Conservation (phyloP, 1,140 invertebrate species). For the Laupala kohalensis region DNA sequence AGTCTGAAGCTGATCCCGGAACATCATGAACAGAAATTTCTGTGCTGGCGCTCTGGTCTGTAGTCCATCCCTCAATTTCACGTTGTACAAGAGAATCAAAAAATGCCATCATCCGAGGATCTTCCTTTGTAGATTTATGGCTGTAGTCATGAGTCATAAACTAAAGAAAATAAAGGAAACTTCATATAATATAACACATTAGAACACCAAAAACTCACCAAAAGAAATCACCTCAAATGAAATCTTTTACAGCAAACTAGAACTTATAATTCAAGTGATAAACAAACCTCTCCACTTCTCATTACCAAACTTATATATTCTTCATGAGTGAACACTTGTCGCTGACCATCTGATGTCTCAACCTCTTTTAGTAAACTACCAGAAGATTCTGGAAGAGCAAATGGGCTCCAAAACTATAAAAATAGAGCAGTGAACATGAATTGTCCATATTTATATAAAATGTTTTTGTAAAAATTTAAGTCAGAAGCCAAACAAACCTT, state of each 20-base stretch:
- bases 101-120: conserved; percentile 91
- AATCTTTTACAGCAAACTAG: neutral
- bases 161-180: conserved; percentile 25
- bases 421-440: conserved; percentile 10
- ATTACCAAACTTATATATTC: conserved; percentile 75
- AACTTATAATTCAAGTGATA: neutral
- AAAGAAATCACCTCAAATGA: neutral
- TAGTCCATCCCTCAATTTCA: conserved; percentile 62
- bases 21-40: conserved; percentile 2
- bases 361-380: conserved; percentile 39
- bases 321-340: conserved; percentile 71
- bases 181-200: neutral
- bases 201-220: neutral
- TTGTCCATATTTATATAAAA: neutral
- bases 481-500: conserved; percentile 42
- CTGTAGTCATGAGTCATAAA: conserved; percentile 67
- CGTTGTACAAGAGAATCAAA: conserved; percentile 86
- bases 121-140: conserved; percentile 73
- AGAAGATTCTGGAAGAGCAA: conserved; percentile 44
- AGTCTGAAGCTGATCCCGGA: conserved; percentile 4
- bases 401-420: conserved; percentile 60
- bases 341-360: conserved; percentile 39
- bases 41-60: conserved; percentile 4
- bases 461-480: neutral
- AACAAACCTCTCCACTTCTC: conserved; percentile 48